Evolutionary conservation across 1,140 invertebrate genomes (phyloP), one percentile per base, ranked within the genome.

Genomic region (Sycophaga agraensis): DNA sequence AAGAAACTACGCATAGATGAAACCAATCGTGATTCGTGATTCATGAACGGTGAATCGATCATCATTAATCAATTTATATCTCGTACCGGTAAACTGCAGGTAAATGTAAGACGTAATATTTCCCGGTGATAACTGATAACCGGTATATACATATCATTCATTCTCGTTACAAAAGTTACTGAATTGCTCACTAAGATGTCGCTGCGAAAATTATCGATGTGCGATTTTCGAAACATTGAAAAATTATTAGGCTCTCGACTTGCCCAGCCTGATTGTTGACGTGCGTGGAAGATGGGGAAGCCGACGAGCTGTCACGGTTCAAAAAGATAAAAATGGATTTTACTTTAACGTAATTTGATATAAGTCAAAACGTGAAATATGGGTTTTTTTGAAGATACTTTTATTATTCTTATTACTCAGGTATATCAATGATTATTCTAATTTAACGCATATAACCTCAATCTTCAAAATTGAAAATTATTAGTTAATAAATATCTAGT

Each of bases 351-450:
- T 49, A 9, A 56, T 60, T 21, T 8, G 39, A 31, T 59, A 53
- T 9, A 51, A 34, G 17, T 39, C 9, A 37, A 53, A n/a, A n/a
- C 12, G 49, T 17, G 12, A 71, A 81, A 76, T 65, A 89, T 89
- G 88, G 84, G 79, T 62, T 86, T 90, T 70, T 72, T 89, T 31
- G 85, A 86, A 69, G 89, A 90, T 76, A 87, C 85, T 60, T 79
- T 85, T 46, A 83, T 89, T 66, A 85, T 90, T 68, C 83, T 89
- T 63, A 74, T 86, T 40, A 88, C 87, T 59, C 87, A 90, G 82
- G 87, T 87, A 77, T 79, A 73, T 68, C 50, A 24, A 34, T 59
- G 2, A 35, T 35, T 26, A 11, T 2, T 50, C 2, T 42, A 19
- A 9, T 22, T 14, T 24, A 24, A n/a, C 8, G 12, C 4, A 4